Evolutionary conservation across 2,888 invertebrate species (phyloP).

Genomic region (Lepidonotus clava): DNA sequence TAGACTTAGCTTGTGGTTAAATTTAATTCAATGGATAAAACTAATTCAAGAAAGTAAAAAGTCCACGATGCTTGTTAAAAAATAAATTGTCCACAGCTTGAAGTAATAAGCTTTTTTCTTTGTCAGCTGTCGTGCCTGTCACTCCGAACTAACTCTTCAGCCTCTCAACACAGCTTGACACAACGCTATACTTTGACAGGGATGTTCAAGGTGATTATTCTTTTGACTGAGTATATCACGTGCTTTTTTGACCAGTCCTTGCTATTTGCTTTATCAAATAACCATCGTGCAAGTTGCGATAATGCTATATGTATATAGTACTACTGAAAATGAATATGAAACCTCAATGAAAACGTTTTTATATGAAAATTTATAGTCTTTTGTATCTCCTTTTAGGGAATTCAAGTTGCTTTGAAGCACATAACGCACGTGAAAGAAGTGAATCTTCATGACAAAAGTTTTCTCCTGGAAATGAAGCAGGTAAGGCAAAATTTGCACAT

Average conservation of each 20-base stretch:
- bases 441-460: constrained; percentile 22
- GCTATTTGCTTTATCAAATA: background rate
- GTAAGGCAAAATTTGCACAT: constrained; percentile 11
- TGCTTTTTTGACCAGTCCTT: too few species aligned
- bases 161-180: background rate
- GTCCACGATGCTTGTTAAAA: too few species aligned
- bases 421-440: constrained; percentile 38
- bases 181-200: constrained; percentile 1
- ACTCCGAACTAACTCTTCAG: background rate
- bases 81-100: too few species aligned
- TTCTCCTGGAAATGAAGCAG: constrained; percentile 55
- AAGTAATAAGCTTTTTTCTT: background rate
- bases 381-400: constrained; percentile 35
- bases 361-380: too few species aligned
- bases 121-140: background rate
- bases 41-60: too few species aligned
- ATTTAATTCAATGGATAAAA: too few species aligned
- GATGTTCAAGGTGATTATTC: background rate
- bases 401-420: constrained; percentile 42
- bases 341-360: too few species aligned
- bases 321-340: too few species aligned
- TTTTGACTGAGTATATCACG: background rate
- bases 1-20: too few species aligned
- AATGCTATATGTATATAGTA: too few species aligned
- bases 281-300: too few species aligned